These are phyloP conservation scores for Macaria liturata DNA, from an alignment of 2,888 invertebrate genomes.

Conservation along the genomic window DNA sequence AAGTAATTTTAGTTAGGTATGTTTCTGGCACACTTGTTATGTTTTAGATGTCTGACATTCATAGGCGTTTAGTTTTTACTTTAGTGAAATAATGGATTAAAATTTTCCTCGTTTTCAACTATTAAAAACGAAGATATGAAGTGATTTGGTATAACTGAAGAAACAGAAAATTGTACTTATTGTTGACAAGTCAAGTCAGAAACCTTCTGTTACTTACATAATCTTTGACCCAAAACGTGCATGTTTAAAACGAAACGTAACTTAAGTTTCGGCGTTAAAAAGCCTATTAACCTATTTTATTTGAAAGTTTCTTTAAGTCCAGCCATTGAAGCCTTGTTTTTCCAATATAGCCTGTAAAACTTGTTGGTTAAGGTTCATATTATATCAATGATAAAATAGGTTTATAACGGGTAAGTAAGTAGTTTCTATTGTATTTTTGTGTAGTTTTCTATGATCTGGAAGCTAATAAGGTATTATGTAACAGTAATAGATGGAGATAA, in stretches of 20 bases:
- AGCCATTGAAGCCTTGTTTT: constrained; percentile 26
- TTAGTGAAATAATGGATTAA: too few species aligned
- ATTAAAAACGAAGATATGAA: too few species aligned
- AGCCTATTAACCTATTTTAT: constrained; percentile 79
- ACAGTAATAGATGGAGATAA: constrained; percentile 20
- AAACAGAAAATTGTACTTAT: too few species aligned
- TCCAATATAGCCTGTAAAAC: background rate
- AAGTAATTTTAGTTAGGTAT: too few species aligned
- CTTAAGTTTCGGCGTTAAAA: constrained; percentile 75
- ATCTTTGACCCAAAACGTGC: constrained; percentile 60
- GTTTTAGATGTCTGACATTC: too few species aligned
- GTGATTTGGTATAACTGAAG: too few species aligned
- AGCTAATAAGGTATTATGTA: constrained; percentile 44
- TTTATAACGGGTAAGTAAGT: constrained; percentile 47
- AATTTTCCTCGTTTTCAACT: too few species aligned
- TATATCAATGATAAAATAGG: background rate
- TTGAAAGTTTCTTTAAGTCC: constrained; percentile 65
- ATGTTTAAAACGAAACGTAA: constrained; percentile 65
- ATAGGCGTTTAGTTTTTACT: too few species aligned
- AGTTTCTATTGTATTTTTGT: constrained; percentile 45
- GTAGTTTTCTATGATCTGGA: constrained; percentile 41
- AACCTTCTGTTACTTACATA: constrained; percentile 17
- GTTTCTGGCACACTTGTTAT: too few species aligned
- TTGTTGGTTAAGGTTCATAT: constrained; percentile 4
- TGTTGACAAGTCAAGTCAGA: too few species aligned